A percentile compares a stretch with the other conserved stretches of the same genome.
phyloP scores from a whole-genome alignment of 2,888 invertebrate species.

The Agelastica alni region DNA sequence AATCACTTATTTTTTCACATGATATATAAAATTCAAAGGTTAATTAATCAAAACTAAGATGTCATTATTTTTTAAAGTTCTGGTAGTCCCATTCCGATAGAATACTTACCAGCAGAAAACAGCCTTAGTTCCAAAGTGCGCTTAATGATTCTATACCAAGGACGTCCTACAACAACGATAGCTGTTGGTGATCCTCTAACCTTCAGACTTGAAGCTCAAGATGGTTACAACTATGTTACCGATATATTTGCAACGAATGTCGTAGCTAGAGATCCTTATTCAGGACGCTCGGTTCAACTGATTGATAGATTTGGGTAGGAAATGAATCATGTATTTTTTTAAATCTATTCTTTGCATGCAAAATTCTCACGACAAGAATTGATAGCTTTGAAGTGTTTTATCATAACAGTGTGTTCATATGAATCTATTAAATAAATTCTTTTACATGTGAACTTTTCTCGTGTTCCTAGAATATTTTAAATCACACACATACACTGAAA shows the following conservation, averaged over 20 bases:
- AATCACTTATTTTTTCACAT: too few relatives aligned
- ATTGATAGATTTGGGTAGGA: constrained; percentile 87
- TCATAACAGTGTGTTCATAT: too few relatives aligned
- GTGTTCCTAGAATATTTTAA: too few relatives aligned
- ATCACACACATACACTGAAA: too few relatives aligned
- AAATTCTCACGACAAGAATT: too few relatives aligned
- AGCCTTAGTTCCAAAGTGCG: constrained; percentile 87
- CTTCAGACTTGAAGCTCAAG: constrained; percentile 85
- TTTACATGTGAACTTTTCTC: too few relatives aligned
- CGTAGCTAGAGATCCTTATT: constrained; percentile 89
- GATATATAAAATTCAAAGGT: too few relatives aligned
- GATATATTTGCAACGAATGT: constrained; percentile 94
- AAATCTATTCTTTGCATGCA: background rate
- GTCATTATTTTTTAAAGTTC: constrained; percentile 65
- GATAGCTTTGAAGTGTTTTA: too few relatives aligned
- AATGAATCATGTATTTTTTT: background rate
- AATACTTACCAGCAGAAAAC: constrained; percentile 89
- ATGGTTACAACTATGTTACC: constrained; percentile 84
- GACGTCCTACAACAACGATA: constrained; percentile 88
- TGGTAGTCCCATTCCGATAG: constrained; percentile 90
- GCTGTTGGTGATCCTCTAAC: constrained; percentile 91
- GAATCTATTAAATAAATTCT: too few relatives aligned
- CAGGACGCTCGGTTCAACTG: constrained; percentile 85
- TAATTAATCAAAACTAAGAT: too few relatives aligned
- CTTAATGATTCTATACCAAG: constrained; percentile 84